Evolutionary conservation across 2,888 invertebrate species (phyloP).

Genomic region (Scaptomyza parva): DNA sequence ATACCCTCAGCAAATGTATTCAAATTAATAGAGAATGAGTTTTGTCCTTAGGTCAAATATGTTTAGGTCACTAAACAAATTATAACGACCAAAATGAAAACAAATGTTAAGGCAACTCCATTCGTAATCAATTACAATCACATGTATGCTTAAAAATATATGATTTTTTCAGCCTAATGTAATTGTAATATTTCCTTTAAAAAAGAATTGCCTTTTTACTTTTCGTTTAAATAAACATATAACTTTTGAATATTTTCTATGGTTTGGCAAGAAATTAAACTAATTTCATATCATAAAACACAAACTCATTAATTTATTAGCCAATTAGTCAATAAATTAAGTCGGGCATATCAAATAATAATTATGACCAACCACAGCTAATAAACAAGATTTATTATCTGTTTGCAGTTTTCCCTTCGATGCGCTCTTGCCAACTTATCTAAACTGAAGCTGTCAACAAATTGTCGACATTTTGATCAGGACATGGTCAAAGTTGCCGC

Average conservation of each 20-base stretch:
- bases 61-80: slow-evolving; percentile 37
- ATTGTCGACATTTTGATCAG: slow-evolving; percentile 42
- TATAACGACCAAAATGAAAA: slow-evolving; percentile 37
- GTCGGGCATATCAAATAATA: slow-evolving; percentile 39
- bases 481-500: slow-evolving; percentile 30
- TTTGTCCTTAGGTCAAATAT: slow-evolving; percentile 45
- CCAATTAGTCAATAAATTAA: slow-evolving; percentile 41
- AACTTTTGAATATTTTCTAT: no score
- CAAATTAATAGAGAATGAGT: slow-evolving; percentile 1
- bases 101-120: not conserved
- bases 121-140: slow-evolving; percentile 36
- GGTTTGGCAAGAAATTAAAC: no score
- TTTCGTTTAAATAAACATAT: no score
- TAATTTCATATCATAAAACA: not conserved
- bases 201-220: no score
- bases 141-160: slow-evolving; percentile 11
- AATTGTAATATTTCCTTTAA: no score
- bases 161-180: no score
- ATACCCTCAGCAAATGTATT: not conserved
- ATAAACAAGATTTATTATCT: slow-evolving; percentile 21
- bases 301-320: not conserved
- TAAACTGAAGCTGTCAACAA: slow-evolving; percentile 49
- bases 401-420: not conserved
- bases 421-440: slow-evolving; percentile 41
- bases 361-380: slow-evolving; percentile 47